Evolutionary conservation across 2,888 invertebrate genomes (phyloP).

Genomic region (Agapostemon virescens): DNA sequence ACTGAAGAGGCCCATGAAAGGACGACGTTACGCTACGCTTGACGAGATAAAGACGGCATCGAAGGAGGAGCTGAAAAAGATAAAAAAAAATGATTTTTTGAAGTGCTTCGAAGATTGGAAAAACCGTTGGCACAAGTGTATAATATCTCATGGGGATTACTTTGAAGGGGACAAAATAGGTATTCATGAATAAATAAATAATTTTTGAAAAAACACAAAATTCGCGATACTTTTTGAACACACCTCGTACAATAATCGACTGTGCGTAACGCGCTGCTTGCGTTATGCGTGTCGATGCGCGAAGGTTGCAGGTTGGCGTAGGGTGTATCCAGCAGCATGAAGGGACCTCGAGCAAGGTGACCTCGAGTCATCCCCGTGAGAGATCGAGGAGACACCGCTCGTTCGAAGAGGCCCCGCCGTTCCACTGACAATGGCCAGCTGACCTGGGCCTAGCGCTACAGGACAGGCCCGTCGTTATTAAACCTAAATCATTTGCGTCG

Average conservation of each 20-base stretch:
- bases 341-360: constrained; percentile 10
- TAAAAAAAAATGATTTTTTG: too few species aligned
- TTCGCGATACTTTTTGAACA: too few species aligned
- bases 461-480: constrained; percentile 77
- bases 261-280: neutral
- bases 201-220: too few species aligned
- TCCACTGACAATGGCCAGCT: constrained; percentile 74
- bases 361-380: constrained; percentile 24
- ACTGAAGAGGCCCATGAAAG: too few species aligned
- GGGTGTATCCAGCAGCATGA: neutral
- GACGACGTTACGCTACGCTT: too few species aligned
- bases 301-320: neutral
- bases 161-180: too few species aligned
- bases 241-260: neutral
- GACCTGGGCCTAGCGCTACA: constrained; percentile 70
- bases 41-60: too few species aligned
- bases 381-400: constrained; percentile 45
- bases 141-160: too few species aligned
- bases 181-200: too few species aligned
- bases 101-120: too few species aligned
- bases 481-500: constrained; percentile 80
- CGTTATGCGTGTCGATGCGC: neutral
- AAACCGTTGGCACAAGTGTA: too few species aligned
- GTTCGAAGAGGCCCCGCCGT: constrained; percentile 41
- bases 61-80: too few species aligned